Evolutionary conservation across 2,113 vertebrate species (phyloP).

Genomic region (Otus sunia): DNA sequence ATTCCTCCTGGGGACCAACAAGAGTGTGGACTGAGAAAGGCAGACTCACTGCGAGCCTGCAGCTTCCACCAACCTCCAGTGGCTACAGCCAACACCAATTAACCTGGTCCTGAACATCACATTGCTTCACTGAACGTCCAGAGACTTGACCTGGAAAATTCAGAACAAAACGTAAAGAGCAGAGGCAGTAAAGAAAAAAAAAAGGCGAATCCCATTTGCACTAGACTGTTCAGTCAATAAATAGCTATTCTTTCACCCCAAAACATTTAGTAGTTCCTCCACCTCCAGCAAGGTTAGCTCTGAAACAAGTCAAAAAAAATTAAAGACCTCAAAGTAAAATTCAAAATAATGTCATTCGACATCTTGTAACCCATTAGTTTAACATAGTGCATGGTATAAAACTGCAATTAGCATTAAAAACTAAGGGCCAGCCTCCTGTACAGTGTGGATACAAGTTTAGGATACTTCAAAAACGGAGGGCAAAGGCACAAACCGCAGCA

Average conservation of each 20-base stretch:
- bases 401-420: neutral
- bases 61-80: neutral
- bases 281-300: neutral
- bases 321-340: neutral
- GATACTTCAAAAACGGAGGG: neutral
- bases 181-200: neutral
- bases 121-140: neutral
- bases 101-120: neutral
- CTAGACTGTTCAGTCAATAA: neutral
- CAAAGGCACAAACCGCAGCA: fast-evolving
- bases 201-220: neutral
- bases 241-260: neutral
- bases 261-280: neutral
- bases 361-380: neutral
- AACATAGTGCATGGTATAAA: fast-evolving
- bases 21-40: neutral
- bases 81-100: neutral
- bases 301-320: neutral
- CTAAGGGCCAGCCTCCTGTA: neutral
- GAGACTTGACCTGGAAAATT: neutral
- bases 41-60: neutral
- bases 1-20: neutral
- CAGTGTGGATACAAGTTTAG: neutral
- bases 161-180: neutral
- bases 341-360: neutral